phyloP scores from a whole-genome alignment of 2,797 vertebrate species.

The Apodemus agrarius region DNA sequence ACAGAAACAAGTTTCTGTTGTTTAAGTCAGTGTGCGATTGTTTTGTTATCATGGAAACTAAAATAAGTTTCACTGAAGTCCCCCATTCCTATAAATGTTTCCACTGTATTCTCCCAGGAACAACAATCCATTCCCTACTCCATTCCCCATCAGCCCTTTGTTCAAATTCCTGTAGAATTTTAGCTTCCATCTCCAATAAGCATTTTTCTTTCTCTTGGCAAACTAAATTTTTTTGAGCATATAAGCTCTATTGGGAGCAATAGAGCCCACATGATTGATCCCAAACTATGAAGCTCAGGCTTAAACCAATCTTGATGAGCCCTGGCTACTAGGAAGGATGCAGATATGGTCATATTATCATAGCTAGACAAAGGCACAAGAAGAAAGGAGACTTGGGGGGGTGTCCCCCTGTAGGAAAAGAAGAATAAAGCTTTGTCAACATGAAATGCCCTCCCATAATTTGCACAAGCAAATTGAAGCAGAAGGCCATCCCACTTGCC shows the following conservation, averaged over 20 bases:
- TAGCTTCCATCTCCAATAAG: not conserved
- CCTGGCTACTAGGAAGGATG: not conserved
- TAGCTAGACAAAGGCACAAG: not conserved
- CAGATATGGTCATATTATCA: not conserved
- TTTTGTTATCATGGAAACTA: not conserved
- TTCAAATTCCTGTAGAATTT: not conserved
- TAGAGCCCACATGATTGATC: not conserved
- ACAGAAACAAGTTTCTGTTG: not conserved
- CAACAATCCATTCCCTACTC: not conserved
- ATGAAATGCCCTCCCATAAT: not conserved
- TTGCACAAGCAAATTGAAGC: not conserved
- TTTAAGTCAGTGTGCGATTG: not conserved
- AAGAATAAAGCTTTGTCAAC: not conserved
- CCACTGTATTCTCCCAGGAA: conserved; percentile 6
- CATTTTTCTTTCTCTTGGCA: not conserved
- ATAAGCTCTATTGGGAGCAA: not conserved
- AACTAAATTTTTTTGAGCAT: not conserved
- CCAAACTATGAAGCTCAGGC: not conserved
- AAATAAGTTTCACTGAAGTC: not conserved
- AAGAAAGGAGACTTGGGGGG: not conserved
- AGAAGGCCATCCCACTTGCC: not conserved
- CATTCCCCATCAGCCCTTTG: not conserved
- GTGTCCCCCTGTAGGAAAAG: not conserved
- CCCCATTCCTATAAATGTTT: not conserved
- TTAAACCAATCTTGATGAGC: not conserved